Percentiles rank a stretch among this genome's conserved stretches.
phyloP scores from a whole-genome alignment of 2,113 vertebrate species.

The Notechis scutatus region DNA sequence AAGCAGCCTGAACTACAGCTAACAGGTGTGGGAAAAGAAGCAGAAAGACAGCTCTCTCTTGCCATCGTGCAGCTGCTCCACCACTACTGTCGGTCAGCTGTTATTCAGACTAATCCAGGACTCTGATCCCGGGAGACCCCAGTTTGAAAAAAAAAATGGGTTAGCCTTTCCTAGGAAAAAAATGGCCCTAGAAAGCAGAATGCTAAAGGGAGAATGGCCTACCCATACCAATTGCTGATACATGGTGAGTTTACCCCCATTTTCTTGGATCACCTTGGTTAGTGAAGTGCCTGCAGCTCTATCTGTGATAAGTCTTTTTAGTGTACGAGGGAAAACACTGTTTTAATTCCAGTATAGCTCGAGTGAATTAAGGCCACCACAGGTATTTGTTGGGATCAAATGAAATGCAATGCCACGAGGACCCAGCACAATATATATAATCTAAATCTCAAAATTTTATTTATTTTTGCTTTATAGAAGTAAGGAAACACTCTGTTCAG shows the following conservation, averaged over 20 bases:
- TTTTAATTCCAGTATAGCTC: background rate
- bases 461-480: background rate
- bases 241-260: background rate
- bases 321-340: background rate
- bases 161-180: background rate
- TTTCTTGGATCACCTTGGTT: background rate
- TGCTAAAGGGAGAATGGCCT: background rate
- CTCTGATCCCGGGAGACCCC: background rate
- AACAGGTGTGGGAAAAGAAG: background rate
- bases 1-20: background rate
- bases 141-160: background rate
- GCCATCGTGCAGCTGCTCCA: background rate
- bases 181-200: background rate
- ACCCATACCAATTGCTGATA: background rate
- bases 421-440: background rate
- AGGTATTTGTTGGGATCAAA: background rate
- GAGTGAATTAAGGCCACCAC: background rate
- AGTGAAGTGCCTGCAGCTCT: background rate
- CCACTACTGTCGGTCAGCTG: background rate
- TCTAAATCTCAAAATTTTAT: background rate
- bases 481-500: background rate
- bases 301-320: background rate
- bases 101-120: background rate
- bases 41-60: background rate
- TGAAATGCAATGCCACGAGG: background rate